Evolutionary conservation across 2,797 vertebrate genomes (phyloP).

Genomic region (Vipera ursinii): DNA sequence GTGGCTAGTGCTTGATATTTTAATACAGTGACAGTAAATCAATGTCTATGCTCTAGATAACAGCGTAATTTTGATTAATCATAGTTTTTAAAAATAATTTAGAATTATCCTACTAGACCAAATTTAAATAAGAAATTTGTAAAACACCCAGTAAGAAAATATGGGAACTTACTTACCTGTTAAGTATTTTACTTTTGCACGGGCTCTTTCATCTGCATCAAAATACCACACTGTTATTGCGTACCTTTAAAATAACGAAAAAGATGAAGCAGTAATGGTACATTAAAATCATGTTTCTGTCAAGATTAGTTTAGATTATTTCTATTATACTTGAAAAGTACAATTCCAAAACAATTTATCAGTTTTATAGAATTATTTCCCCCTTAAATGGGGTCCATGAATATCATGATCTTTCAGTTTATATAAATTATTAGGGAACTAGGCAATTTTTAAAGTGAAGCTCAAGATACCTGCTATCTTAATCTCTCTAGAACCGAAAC

Average conservation of each 20-base stretch:
- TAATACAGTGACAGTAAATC: not conserved
- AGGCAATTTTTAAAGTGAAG: not conserved
- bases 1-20: not conserved
- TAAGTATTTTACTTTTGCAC: slow-evolving; percentile 97
- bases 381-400: not conserved
- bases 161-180: slow-evolving; percentile 78
- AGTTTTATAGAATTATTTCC: not conserved
- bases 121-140: not conserved
- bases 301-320: not conserved
- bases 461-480: not conserved
- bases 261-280: slow-evolving; percentile 35
- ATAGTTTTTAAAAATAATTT: not conserved
- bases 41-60: not conserved
- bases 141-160: not conserved
- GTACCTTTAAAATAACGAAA: slow-evolving; percentile 80
- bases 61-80: not conserved
- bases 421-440: not conserved
- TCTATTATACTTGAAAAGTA: not conserved
- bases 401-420: not conserved
- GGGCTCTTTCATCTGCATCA: slow-evolving; percentile 94
- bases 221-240: slow-evolving; percentile 99
- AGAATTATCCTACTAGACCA: not conserved
- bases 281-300: not conserved
- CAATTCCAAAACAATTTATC: not conserved
- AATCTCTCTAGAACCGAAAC: not conserved